Base-by-base conservation (phyloP, 2,888 invertebrate species). In the Portevinia maculata region DNA sequence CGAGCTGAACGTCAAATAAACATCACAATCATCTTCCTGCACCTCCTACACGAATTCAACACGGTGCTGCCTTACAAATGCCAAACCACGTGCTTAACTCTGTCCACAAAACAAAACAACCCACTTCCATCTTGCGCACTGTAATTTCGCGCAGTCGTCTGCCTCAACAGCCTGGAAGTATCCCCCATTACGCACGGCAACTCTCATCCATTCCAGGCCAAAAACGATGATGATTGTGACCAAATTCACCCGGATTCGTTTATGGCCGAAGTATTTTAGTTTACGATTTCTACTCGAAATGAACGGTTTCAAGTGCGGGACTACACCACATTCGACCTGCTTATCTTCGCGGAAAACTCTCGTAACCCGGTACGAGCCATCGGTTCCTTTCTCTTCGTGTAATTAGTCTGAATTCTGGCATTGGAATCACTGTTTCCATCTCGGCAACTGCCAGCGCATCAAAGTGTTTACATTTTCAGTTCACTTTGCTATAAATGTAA, bases 131-230 rank as follows among this genome's bases (percentile, higher is more conserved):
- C 17, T 28, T 41, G 55, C 55, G 32, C 67, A 67, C 46, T 55
- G 55, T 55, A 55, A 9, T 67, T 67, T 67, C 67, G 67, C 41
- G 67, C 67, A 67, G 67, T 67, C 55, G 67, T 67, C 67, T 65
- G 53, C 19, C 32, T 9, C 11, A 19, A 39, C 7, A 30, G 13
- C 44, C 39, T 50, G 50, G 64, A 64, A 64, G 4, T 9, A 15
- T 9, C 21, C 13, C 9, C 4, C 1, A 15, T 0, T 11, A 21
- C 11, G 17, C 24, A 67, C 44, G 67, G 67, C 67, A 67, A 67
- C 67, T 55, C 67, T 44, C n/a, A 1, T 44, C 15, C 15, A 46
- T 55, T 67, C 67, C 67, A 55, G 52, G 3, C 21, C 13, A 13
- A 1, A 46, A n/a, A 15, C 52, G 41, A 39, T 48, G 34, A 13